A percentile compares a stretch with the other conserved stretches of the same genome.
phyloP scores from a whole-genome alignment of 2,113 vertebrate species.

The Otolemur garnettii region DNA sequence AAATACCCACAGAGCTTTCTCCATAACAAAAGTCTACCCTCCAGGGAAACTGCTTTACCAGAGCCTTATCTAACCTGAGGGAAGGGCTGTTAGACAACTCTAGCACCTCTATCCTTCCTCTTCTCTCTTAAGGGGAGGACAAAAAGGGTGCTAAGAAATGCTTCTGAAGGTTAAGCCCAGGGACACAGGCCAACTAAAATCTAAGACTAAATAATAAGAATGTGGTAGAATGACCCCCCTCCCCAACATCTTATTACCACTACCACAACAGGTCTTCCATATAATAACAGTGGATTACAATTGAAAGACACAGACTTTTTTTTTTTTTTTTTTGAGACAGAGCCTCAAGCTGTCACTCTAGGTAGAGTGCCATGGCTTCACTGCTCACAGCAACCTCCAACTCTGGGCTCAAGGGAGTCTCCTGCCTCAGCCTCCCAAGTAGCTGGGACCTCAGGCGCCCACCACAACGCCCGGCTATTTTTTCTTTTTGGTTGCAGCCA shows the following conservation, averaged over 20 bases:
- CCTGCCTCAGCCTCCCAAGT: too few relatives aligned
- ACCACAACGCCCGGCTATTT: too few relatives aligned
- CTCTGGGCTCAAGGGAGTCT: too few relatives aligned
- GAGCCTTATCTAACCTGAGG: neutral
- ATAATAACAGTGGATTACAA: neutral
- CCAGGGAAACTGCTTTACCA: neutral
- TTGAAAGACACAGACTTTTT: neutral
- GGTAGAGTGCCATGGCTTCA: too few relatives aligned
- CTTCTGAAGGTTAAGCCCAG: neutral
- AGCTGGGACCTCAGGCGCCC: too few relatives aligned
- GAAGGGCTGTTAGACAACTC: neutral
- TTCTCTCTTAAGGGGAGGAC: neutral
- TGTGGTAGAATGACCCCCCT: neutral
- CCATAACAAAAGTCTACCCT: neutral
- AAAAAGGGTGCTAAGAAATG: neutral
- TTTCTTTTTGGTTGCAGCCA: too few relatives aligned
- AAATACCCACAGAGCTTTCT: neutral
- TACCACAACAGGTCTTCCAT: neutral
- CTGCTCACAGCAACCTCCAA: too few relatives aligned
- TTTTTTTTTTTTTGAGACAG: too few relatives aligned
- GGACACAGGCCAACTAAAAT: neutral
- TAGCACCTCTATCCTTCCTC: neutral
- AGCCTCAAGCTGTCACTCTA: too few relatives aligned
- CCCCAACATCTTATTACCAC: neutral
- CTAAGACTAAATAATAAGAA: neutral